Evolutionary conservation across 2,113 vertebrate genomes (phyloP), one percentile per base, ranked within the genome.

Genomic region (Arothron firmamentum): DNA sequence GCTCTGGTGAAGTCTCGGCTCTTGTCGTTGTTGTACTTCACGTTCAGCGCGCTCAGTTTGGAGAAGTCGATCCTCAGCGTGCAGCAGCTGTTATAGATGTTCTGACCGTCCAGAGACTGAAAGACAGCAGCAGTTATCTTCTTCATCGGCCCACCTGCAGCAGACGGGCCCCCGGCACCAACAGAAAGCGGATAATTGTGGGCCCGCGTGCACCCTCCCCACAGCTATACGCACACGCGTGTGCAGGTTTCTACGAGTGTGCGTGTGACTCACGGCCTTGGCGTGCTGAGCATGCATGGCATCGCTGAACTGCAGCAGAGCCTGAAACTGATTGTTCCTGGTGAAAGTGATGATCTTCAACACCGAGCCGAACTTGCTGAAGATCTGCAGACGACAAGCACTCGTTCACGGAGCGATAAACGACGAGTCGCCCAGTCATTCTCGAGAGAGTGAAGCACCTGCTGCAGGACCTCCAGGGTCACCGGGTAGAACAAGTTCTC

Each of bases 1-100:
- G 45, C 52, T 47, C 82, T 52, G 74, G 82, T 85, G 72, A 85
- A 85, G 72, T 85, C 82, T 0, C 82, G 79, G 54, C 82, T 85
- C 72, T 85, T 85, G 45, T 85, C 82, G 21, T 85, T 85, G 72
- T 85, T 85, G 74, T 80, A 85, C 19, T 85, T 85, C 0, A 85
- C 82, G 1, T 85, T 85, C 55, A 85, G 82, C 20, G 64, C 25
- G 50, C 69, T 85, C 60, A 85, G 82, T 62, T 82, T 85, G 58
- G 82, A 85, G 58, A 78, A 82, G 64, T 82, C 77, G 14, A 85
- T 78, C 31, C 79, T 54, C 42, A 85, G 66, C 3, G 74, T 82
- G 69, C 82, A 85, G 77, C 82, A 85, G 74, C 82, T 64, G 13
- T 85, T 85, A 6, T 82, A 85, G 61, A 85, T 85, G 77, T 85